phyloP scores from a whole-genome alignment of 1,140 invertebrate species.

The Drosophila busckii region DNA sequence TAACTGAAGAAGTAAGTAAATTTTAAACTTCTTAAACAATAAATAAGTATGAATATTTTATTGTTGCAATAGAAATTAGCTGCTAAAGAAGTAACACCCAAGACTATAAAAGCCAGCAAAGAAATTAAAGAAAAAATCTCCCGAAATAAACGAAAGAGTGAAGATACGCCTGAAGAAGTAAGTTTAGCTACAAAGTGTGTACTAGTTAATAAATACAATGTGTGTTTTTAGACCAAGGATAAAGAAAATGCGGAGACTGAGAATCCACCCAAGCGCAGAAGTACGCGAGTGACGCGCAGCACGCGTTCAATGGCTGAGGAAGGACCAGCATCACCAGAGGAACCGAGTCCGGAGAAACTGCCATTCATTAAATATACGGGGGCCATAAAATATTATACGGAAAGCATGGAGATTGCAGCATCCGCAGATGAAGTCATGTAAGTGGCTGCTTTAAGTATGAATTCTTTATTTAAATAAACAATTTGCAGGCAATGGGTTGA shows the following conservation, averaged over 20 bases:
- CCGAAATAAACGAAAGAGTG: conserved; percentile 41
- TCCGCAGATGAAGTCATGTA: conserved; percentile 81
- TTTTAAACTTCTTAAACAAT: neutral
- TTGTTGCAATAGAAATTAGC: conserved; percentile 12
- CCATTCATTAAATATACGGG: conserved; percentile 80
- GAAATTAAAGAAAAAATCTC: neutral
- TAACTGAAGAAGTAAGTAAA: conserved; percentile 2
- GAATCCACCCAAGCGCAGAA: conserved; percentile 70
- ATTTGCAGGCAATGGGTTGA: conserved; percentile 79
- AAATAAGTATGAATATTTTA: neutral
- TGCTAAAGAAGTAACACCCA: conserved; percentile 19
- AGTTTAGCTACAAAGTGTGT: neutral
- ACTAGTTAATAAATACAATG: neutral
- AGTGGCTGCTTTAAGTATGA: conserved; percentile 40
- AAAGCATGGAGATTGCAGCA: conserved; percentile 80
- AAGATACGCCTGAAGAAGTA: conserved; percentile 48
- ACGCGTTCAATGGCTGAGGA: conserved; percentile 62
- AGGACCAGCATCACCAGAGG: conserved; percentile 46
- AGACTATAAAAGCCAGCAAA: conserved; percentile 9
- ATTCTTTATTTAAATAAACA: too few species aligned
- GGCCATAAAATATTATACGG: conserved; percentile 80
- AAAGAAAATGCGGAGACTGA: conserved; percentile 37
- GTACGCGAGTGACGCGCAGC: conserved; percentile 52
- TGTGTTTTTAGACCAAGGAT: conserved; percentile 22
- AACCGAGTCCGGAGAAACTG: conserved; percentile 51